phyloP scores from a whole-genome alignment of 1,140 invertebrate genomes.

The Drosophila oshimai region DNA sequence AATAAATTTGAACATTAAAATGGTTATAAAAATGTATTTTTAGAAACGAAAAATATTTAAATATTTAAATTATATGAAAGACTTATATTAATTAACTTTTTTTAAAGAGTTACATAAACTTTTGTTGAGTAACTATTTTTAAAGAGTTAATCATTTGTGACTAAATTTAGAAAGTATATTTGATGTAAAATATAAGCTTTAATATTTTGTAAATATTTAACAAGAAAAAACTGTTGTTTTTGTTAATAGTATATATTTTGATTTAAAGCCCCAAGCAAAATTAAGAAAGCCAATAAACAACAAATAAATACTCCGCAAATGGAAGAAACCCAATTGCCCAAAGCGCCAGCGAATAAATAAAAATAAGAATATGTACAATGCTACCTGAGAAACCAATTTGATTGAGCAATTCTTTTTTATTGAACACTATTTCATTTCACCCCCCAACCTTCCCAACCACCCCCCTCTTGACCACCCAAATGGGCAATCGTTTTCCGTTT shows the following conservation, averaged over 20 bases:
- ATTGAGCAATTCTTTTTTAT: conserved; percentile 59
- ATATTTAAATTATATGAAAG: too few relatives aligned
- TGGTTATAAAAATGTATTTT: neutral
- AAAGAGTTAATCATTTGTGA: too few relatives aligned
- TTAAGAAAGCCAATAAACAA: too few relatives aligned
- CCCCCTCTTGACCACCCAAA: conserved; percentile 15
- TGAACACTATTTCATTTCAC: conserved; percentile 11
- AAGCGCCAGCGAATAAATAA: conserved; percentile 7
- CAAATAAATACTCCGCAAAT: neutral
- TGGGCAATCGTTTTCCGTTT: conserved; percentile 60
- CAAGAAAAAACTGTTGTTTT: too few relatives aligned
- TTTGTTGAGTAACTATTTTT: too few relatives aligned
- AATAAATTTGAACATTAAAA: neutral
- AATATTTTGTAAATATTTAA: too few relatives aligned
- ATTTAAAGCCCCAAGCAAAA: too few relatives aligned
- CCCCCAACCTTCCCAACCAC: neutral
- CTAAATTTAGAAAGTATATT: too few relatives aligned
- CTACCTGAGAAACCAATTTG: conserved; percentile 50
- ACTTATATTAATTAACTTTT: too few relatives aligned
- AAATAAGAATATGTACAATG: conserved; percentile 20
- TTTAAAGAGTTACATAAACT: too few relatives aligned
- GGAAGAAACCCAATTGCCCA: neutral
- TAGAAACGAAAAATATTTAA: neutral
- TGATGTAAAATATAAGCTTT: too few relatives aligned
- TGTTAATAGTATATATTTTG: too few relatives aligned